A percentile compares a stretch with the other conserved stretches of the same genome.
phyloP scores from a whole-genome alignment of 2,888 invertebrate species.

The Pseudococcus jackbeardsleyi region DNA sequence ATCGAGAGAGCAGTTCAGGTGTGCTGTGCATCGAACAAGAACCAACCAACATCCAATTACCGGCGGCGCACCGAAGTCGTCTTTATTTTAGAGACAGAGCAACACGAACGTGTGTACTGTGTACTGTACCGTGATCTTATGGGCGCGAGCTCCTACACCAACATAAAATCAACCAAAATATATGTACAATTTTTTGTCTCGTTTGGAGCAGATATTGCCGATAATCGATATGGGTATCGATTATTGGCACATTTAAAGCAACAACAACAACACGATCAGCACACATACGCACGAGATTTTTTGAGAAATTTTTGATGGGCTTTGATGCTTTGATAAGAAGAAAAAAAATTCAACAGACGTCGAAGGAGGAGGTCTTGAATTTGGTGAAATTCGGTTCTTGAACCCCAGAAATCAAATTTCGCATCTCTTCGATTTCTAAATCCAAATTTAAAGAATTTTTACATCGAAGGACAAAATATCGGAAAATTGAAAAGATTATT shows the following conservation, averaged over 20 bases:
- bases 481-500: too few relatives aligned
- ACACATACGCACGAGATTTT: not conserved
- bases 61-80: not conserved
- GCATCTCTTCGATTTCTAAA: too few relatives aligned
- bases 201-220: not conserved
- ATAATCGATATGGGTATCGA: not conserved
- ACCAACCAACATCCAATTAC: conserved; percentile 32
- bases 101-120: not conserved
- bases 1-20: conserved; percentile 13
- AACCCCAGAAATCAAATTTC: too few relatives aligned
- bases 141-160: not conserved
- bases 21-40: conserved; percentile 44
- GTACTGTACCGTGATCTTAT: not conserved
- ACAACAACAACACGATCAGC: not conserved
- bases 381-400: too few relatives aligned
- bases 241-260: not conserved
- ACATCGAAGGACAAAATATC: too few relatives aligned
- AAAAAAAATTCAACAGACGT: not conserved
- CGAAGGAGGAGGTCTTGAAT: too few relatives aligned
- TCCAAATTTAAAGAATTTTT: too few relatives aligned
- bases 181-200: not conserved
- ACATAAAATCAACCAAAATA: conserved; percentile 8
- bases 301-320: not conserved
- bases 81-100: not conserved
- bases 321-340: not conserved